Evolutionary conservation across 2,113 vertebrate genomes (phyloP), one percentile per base, ranked within the genome.

Genomic region (Alethe diademata): DNA sequence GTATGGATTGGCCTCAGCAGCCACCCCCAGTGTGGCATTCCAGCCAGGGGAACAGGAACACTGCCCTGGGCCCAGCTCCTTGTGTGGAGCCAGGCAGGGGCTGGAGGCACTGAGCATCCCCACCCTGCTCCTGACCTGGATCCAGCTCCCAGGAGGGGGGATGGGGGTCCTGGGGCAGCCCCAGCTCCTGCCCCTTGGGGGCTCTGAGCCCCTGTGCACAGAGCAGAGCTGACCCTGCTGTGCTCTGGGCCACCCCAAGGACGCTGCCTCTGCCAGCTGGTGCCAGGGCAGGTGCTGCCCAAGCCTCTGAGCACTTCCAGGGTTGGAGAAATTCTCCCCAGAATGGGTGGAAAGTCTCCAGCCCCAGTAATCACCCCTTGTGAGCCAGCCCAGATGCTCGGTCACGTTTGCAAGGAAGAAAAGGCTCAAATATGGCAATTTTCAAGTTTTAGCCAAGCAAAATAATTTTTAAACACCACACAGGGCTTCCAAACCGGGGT

Each of bases 331-430:
- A 50, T 45, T 62, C 81, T 61, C 56, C 72, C 69, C 28, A 15
- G 1, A 56, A 57, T 5, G 81, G 69, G 80, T 31, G 74, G 78
- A 9, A 94, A 72, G 28, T 26, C 58, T 92, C 61, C 85, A 85
- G 78, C 85, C 79, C 70, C 31, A 3, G 48, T 23, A 45, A 91
- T 57, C 43, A 48, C 61, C 73, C 60, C 60, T 26, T 35, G 53
- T 81, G 90, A 81, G 83, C 66, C 93, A 88, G 48, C 90, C 28
- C 90, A 94, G 90, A 58, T 87, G 89, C 73, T 91, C 13, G 8
- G 78, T 73, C 64, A n/a, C 36, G 19, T 76, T 93, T 66, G 40
- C 42, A 35, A 54, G 57, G 38, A 42, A 78, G 78, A 74, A 93
- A 69, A 95, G 40, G 33, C 61, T 71, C 81, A 17, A 57, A 56